Evolutionary conservation across 2,797 vertebrate species (phyloP), one percentile per base, ranked within the genome.

Genomic region (Pipistrellus nathusii): DNA sequence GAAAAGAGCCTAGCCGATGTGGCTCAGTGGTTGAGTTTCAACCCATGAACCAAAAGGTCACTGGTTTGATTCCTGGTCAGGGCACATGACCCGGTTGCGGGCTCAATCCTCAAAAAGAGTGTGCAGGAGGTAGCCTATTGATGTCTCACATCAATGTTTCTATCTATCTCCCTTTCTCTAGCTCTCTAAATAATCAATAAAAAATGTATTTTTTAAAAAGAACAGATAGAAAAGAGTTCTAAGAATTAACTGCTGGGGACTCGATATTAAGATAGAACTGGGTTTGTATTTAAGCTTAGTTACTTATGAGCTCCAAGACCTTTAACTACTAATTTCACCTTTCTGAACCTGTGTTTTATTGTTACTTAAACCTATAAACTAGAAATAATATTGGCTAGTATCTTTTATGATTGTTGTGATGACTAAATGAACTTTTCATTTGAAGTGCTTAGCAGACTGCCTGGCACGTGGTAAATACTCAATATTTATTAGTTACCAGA

Each of bases 221-320:
- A 59, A 62, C 27, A 62, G 41, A 83, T 55, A 78, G 93, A 90
- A 46, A 85, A 75, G 30, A 81, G 32, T 88, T 91, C 32, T 5
- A 66, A 88, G 75, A 59, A 66, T 51, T 86, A 64, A 83, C 32
- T 1, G 3, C 30, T 73, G 25, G 48, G 6, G 17, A 46, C n/a
- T 83, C 41, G 68, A 8, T 62, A 73, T 73, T 82, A 91, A 91
- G 46, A 48, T 13, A 80, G 62, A 92, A 75, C n/a, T 18, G 3
- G 21, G 25, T 95, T 86, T 87, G 48, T 94, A 59, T 92, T 82
- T 75, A 64, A 89, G 32, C 44, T 87, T 89, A 85, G 57, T 41
- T 89, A 46, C 14, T 94, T 78, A 66, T 8, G 93, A 66, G 15
- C 51, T 71, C 51, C 66, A 48, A 91, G 41, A 73, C 12, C 35